Evolutionary conservation across 2,113 vertebrate species (phyloP).

Genomic region (Grus americana): DNA sequence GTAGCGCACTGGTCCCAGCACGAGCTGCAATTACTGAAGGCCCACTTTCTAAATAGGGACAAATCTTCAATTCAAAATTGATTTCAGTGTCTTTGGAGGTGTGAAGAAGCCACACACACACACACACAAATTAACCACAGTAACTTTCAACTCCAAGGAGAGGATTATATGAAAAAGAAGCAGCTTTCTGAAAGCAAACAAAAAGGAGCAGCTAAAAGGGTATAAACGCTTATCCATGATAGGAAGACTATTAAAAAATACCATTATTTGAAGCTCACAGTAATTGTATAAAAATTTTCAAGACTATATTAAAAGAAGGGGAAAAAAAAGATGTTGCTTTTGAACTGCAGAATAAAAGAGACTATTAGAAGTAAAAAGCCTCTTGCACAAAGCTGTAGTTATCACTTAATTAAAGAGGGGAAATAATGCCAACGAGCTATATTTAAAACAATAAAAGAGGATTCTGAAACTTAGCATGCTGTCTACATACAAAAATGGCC

Average conservation of each 20-base stretch:
- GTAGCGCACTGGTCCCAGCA: neutral
- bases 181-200: neutral
- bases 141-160: neutral
- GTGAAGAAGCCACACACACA: neutral
- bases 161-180: neutral
- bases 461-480: neutral
- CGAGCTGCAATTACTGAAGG: neutral
- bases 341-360: neutral
- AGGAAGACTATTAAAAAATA: neutral
- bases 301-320: neutral
- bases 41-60: neutral
- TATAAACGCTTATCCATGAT: neutral
- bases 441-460: conserved; percentile 2
- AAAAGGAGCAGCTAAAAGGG: neutral
- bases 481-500: neutral
- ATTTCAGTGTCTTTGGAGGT: neutral
- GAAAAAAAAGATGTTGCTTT: neutral
- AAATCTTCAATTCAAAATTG: neutral
- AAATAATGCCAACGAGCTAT: neutral
- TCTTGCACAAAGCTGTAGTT: neutral
- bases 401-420: neutral
- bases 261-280: neutral
- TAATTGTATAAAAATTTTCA: neutral
- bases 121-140: neutral
- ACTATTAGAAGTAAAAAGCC: neutral